Conservation (phyloP, 2,113 vertebrate species). For the Leucoraja erinaceus region DNA sequence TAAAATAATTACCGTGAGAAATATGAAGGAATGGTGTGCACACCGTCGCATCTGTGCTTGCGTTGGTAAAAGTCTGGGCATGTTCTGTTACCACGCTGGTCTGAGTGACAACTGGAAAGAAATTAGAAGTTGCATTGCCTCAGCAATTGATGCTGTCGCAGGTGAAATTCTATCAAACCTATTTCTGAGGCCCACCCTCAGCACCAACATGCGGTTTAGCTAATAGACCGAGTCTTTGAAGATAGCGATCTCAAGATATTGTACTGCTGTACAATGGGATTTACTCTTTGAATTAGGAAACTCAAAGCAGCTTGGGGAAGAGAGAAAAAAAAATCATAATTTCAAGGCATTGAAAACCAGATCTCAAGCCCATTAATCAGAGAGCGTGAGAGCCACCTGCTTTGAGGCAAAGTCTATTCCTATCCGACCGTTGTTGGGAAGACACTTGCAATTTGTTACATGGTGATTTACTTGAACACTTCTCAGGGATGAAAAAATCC, state of each 20-base stretch:
- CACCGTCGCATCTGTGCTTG: neutral
- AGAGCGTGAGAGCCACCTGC: neutral
- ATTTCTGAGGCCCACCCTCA: neutral
- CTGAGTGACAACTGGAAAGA: neutral
- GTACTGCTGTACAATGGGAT: constrained; percentile 4
- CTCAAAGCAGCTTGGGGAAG: neutral
- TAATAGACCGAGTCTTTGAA: constrained; percentile 11
- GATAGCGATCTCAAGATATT: constrained; percentile 2
- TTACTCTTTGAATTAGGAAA: constrained; percentile 31
- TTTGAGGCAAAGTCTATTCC: neutral
- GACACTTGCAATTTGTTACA: neutral
- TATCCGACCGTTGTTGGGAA: neutral
- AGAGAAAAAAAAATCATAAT: neutral
- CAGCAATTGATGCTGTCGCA: neutral
- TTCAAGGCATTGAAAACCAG: neutral
- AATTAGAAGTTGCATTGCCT: neutral
- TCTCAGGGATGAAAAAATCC: no score
- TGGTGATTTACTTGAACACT: neutral
- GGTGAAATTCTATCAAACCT: constrained; percentile 17
- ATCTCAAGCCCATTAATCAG: constrained; percentile 6
- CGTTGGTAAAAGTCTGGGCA: neutral
- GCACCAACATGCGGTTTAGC: neutral
- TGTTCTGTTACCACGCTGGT: neutral
- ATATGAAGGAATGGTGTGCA: neutral
- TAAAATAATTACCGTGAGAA: constrained; percentile 21